Evolutionary conservation across 2,888 invertebrate genomes (phyloP), one percentile per base, ranked within the genome.

Genomic region (Drosophila kambysellisi): DNA sequence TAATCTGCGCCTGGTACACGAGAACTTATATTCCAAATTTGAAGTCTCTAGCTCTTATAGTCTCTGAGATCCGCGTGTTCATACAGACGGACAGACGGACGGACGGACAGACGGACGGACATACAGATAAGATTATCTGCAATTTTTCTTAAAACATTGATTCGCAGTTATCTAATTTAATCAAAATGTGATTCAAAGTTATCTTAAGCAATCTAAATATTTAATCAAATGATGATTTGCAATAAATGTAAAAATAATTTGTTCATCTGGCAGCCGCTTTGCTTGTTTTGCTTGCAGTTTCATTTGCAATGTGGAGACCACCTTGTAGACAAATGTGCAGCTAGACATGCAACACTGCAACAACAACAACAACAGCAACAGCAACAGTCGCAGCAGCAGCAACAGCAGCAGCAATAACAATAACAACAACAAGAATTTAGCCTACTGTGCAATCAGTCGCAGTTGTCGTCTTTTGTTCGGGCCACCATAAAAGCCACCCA

Each of bases 381-480:
- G 41, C 74, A 62, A 15, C 46, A 20, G 0, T 20, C 1, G 20
- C 20, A 8, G 33, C 53, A 39, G 25, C 52, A 43, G 33, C 53
- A 39, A 17, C 52, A 43, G 12, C 66, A 58, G 5, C 59, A 65
- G 30, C 52, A 59, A 30, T 46, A 35, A 17, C 37, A 60, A 39
- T 12, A 58, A 37, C 37, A 29, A 17, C 15, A 20, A 67, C 69
- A 66, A 54, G 64, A 66, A n/a, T 51, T 61, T 61, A 59, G 79
- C 75, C 61, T 74, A 75, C 76, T 66, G 60, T 61, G 62, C 58
- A 68, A 62, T 65, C 57, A 65, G 64, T 56, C 25, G 61, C 54
- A 66, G 59, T 69, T 61, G 70, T 41, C 35, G 67, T 54, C 83
- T 83, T 83, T 87, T 81, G 81, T 84, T 68, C 62, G 71, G 20